Base-by-base conservation (phyloP, 2,113 vertebrate species). In the Monopterus albus region DNA sequence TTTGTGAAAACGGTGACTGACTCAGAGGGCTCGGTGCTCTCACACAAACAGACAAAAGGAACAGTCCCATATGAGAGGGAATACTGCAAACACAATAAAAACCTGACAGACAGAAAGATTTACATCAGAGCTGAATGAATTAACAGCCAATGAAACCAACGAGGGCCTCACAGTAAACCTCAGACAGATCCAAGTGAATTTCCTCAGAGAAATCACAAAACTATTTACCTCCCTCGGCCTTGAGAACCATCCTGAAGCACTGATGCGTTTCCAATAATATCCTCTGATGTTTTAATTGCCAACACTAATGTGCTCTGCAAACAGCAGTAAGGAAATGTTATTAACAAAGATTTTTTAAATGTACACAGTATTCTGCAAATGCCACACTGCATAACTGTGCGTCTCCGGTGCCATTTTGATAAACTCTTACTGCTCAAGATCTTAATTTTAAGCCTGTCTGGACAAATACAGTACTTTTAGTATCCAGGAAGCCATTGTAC, bases 1-100 rank as follows among this genome's bases (percentile, higher is more conserved):
- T 60, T 50, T 40, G 59, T 31, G 38, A 65, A 68, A 62, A 36
- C 18, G 40, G 8, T 55, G 53, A 38, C 38, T 79, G 71, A 87
- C 18, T 82, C 85, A 87, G 5, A 20, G 42, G 3, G 36, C 60
- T 38, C 35, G 9, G 26, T 18, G 40, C 72, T 56, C 45, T 55
- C 43, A 56, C 6, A 38, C 43, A 43, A 49, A 50, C 43, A 28
- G n/a, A n/a, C n/a, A n/a, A n/a, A n/a, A n/a, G n/a, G n/a, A n/a
- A n/a, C n/a, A n/a, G n/a, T n/a, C n/a, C n/a, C n/a, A n/a, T n/a
- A n/a, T n/a, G n/a, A n/a, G n/a, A n/a, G n/a, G n/a, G n/a, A n/a
- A n/a, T n/a, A n/a, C n/a, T n/a, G n/a, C n/a, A n/a, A n/a, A n/a
- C n/a, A n/a, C n/a, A n/a, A n/a, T n/a, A n/a, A n/a, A n/a, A n/a